Evolutionary conservation across 2,797 vertebrate species (phyloP).

Genomic region (Pristis pectinata): DNA sequence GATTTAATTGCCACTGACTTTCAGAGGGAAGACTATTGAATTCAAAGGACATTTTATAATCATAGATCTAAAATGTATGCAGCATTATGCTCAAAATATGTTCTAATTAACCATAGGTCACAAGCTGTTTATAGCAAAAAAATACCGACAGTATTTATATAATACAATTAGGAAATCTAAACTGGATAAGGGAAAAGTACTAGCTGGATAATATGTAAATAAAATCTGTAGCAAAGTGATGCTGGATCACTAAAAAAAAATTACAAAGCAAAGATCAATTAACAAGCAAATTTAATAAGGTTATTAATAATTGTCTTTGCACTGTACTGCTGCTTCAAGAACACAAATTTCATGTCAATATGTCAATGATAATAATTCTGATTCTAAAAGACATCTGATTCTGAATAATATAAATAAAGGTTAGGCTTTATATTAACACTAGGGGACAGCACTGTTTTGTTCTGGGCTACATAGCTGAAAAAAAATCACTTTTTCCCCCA

Average conservation of each 20-base stretch:
- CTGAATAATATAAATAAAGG: neutral
- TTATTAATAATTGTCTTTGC: no score
- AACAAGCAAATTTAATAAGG: neutral
- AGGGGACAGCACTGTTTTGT: no score
- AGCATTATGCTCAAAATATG: neutral
- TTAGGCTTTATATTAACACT: no score
- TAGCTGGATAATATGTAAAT: neutral
- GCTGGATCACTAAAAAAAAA: neutral
- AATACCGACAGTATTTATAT: neutral
- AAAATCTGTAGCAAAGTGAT: neutral
- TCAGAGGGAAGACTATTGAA: neutral
- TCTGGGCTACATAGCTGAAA: no score
- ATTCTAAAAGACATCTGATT: no score
- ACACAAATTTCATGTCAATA: no score
- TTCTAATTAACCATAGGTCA: neutral
- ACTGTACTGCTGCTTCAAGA: no score
- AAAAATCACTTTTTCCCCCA: no score
- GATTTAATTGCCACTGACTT: slow-evolving; percentile 29
- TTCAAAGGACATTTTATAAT: slow-evolving; percentile 31
- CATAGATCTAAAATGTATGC: neutral
- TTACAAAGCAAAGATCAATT: neutral
- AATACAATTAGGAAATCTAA: neutral
- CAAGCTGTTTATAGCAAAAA: neutral
- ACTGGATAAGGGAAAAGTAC: neutral
- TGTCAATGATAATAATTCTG: no score